Base-by-base conservation (phyloP, 2,113 vertebrate genomes). In the Syngnathus scovelli region DNA sequence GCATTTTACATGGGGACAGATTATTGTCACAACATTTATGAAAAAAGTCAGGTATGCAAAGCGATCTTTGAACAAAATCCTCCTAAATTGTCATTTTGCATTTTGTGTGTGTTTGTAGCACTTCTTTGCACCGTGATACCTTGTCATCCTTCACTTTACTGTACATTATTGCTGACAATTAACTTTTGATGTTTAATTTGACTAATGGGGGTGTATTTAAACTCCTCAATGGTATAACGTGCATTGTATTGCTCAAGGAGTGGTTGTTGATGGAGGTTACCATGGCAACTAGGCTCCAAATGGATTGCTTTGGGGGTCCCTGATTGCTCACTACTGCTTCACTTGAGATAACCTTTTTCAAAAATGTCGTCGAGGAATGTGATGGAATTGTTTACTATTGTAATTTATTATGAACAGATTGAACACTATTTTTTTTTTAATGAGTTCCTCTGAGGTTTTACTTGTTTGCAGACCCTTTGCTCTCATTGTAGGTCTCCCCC, bases 121-220 rank as follows among this genome's bases (percentile, higher is more conserved):
- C 21, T 55, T 36, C 5, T 19, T 13, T n/a, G 18, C 19, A 1
- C 10, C 19, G 44, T 19, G 23, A 49, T 44, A 9, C 41, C 27
- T n/a, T 19, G 46, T 11, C 44, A 51, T 19, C 46, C 63, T 65
- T 51, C 44, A n/a, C 27, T 5, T 72, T 61, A 58, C 82, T 88
- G 82, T 88, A 87, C 84, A 87, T 90, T 90, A 89, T 90, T 89
- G 89, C 87, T 89, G 83, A 79, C 68, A 78, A 55, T 68, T 74
- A 70, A 73, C 64, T n/a, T 74, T 63, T 64, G 56, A 61, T 54
- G 58, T 61, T 16, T 4, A 37, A 52, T 66, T 19, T 2, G 36
- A 51, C 21, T 4, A 19, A 15, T 11, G 43, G 11, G 46, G 16
- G 6, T 48, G 33, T 8, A 10, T 33, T 51, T 37, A 19, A 12